Evolutionary conservation across 2,888 invertebrate genomes (phyloP), one percentile per base, ranked within the genome.

Genomic region (Eilema griseolum): DNA sequence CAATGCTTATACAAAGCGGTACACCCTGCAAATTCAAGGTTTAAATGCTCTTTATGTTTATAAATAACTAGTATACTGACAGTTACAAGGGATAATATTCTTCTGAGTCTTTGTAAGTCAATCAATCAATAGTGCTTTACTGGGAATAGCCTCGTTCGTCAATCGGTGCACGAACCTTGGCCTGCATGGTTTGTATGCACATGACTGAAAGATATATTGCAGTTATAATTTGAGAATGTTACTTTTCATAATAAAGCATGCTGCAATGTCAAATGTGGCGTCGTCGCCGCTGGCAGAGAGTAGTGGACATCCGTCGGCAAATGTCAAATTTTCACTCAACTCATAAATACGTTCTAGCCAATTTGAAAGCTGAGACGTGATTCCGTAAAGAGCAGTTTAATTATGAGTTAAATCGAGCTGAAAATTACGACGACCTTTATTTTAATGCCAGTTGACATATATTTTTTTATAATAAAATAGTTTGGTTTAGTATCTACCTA

Each of bases 121-220:
- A 77, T 83, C 83, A 83, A 77, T 83, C 80, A 80, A 79, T 83
- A 71, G 73, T 75, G 69, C 71, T 75, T 78, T 61, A 75, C 75
- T 70, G 70, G 76, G 80, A 79, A 85, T 83, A 86, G 85, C 90
- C 91, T 91, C 88, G 89, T 90, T 85, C 83, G 81, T 87, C 86
- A 82, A 85, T 88, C 89, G 86, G 78, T 77, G 77, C 71, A 66
- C 14, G 28, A 66, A 78, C 92, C 92, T 91, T 92, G 91, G 89
- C 88, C 86, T 75, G 82, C 83, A 79, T 86, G 86, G 86, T 88
- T 89, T 84, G 76, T 77, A 84, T 88, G 85, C 83, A 83, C 76
- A 76, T 75, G 72, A 80, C 82, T 83, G 84, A 88, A 80, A 88
- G 88, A 89, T 86, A 86, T 88, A 90, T 85, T 86, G 78, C 77